A percentile compares a stretch with the other conserved stretches of the same genome.
Evolutionary conservation across 1,140 invertebrate genomes (phyloP).

Genomic region (Agraylea sexmaculata): DNA sequence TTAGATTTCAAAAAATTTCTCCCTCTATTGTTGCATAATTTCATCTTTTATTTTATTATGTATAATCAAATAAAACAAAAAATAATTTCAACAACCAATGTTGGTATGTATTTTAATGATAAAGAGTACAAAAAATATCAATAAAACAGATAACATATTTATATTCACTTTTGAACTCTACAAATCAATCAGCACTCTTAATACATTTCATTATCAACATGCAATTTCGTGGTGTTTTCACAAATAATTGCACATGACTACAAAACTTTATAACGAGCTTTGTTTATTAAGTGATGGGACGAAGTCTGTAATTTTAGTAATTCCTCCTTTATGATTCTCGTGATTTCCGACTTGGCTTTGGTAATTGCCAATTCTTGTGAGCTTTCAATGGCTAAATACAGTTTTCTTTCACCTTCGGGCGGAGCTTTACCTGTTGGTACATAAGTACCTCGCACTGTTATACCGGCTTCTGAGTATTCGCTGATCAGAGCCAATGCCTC

Average conservation of each 20-base stretch:
- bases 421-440: conserved; percentile 79
- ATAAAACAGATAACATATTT: no score
- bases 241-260: conserved; percentile 35
- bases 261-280: conserved; percentile 90
- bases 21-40: no score
- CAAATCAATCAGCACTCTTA: no score
- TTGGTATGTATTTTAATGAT: no score
- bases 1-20: no score
- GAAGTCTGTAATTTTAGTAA: conserved; percentile 84
- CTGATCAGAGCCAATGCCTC: conserved; percentile 96
- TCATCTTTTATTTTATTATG: no score
- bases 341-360: conserved; percentile 97
- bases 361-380: conserved; percentile 93
- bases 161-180: no score
- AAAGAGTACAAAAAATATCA: no score
- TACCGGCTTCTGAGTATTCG: conserved; percentile 97
- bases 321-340: conserved; percentile 95
- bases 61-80: no score
- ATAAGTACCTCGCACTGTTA: conserved; percentile 97
- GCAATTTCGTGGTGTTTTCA: background rate
- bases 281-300: conserved; percentile 76
- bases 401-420: conserved; percentile 90
- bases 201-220: no score
- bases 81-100: no score
- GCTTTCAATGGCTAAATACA: conserved; percentile 98